Conservation (phyloP, 2,888 invertebrate genomes). For the Dolomedes plantarius region DNA sequence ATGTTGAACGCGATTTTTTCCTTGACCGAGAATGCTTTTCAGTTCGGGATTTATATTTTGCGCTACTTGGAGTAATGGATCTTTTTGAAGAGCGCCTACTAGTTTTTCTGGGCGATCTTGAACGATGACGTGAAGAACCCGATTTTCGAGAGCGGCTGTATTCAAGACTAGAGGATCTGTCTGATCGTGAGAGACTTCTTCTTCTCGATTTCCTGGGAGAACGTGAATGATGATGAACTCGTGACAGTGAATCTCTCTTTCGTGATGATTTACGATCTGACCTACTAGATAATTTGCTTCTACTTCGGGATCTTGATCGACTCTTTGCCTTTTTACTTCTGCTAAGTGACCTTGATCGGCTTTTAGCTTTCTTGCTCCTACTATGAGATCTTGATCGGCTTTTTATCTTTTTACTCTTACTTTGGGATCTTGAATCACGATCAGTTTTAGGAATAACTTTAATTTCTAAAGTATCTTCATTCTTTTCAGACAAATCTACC, state of each 20-base stretch:
- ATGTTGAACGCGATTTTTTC: constrained; percentile 36
- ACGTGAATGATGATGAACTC: constrained; percentile 29
- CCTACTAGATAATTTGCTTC: constrained; percentile 14
- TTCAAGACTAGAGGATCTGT: constrained; percentile 55
- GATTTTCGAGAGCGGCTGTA: constrained; percentile 22
- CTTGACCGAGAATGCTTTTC: constrained; percentile 46
- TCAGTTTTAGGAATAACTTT: not conserved
- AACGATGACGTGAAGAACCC: constrained; percentile 38
- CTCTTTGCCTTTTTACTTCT: constrained; percentile 20
- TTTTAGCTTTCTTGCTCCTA: constrained; percentile 19
- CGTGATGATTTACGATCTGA: constrained; percentile 32
- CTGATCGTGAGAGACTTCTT: constrained; percentile 39
- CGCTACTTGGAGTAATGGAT: constrained; percentile 22
- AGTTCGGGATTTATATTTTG: constrained; percentile 28
- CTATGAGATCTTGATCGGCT: constrained; percentile 28
- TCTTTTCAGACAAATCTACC: not conserved
- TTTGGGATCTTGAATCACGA: not conserved
- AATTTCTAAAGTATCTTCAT: not conserved
- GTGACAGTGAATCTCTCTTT: constrained; percentile 28
- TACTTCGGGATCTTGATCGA: constrained; percentile 39
- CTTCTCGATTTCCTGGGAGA: constrained; percentile 49
- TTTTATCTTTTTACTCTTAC: constrained; percentile 18
- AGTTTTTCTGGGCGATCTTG: constrained; percentile 42
- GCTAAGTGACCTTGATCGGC: constrained; percentile 27
- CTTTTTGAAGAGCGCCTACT: constrained; percentile 48